Evolutionary conservation across 1,140 invertebrate genomes (phyloP).

Genomic region (Drosophila sechellia): DNA sequence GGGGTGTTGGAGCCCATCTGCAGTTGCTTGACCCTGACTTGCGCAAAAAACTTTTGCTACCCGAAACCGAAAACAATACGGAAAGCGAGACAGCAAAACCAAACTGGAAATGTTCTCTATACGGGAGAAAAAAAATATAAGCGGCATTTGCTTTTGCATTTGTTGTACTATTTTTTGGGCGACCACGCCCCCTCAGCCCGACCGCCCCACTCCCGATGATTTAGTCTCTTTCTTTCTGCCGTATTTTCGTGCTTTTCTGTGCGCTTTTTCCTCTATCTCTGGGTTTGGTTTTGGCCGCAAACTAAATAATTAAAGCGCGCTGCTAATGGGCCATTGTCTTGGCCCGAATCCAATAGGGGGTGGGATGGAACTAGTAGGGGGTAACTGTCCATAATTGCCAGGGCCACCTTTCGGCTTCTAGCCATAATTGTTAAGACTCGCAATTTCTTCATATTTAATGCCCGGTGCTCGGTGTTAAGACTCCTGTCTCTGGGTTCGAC

Average conservation of each 20-base stretch:
- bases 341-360: constrained; percentile 35
- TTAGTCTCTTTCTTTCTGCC: constrained; percentile 26
- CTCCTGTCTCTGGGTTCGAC: constrained; percentile 10
- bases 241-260: constrained; percentile 21
- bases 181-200: constrained; percentile 35
- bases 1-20: constrained; percentile 19
- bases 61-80: constrained; percentile 34
- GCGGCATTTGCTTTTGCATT: constrained; percentile 65
- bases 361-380: constrained; percentile 17
- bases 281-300: constrained; percentile 57
- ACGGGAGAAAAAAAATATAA: constrained; percentile 39
- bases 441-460: constrained; percentile 82
- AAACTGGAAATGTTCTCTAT: constrained; percentile 55
- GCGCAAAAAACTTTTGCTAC: constrained; percentile 59
- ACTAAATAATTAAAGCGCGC: constrained; percentile 82
- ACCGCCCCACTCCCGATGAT: constrained; percentile 27
- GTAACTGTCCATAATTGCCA: constrained; percentile 69
- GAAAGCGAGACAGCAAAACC: constrained; percentile 47
- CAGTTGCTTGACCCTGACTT: constrained; percentile 81
- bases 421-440: constrained; percentile 81
- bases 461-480: constrained; percentile 10
- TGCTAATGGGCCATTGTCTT: constrained; percentile 81
- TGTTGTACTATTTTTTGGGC: constrained; percentile 30
- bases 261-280: constrained; percentile 38
- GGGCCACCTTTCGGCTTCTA: constrained; percentile 57